phyloP scores from a whole-genome alignment of 2,888 invertebrate species.

The Sthenelais limicola region DNA sequence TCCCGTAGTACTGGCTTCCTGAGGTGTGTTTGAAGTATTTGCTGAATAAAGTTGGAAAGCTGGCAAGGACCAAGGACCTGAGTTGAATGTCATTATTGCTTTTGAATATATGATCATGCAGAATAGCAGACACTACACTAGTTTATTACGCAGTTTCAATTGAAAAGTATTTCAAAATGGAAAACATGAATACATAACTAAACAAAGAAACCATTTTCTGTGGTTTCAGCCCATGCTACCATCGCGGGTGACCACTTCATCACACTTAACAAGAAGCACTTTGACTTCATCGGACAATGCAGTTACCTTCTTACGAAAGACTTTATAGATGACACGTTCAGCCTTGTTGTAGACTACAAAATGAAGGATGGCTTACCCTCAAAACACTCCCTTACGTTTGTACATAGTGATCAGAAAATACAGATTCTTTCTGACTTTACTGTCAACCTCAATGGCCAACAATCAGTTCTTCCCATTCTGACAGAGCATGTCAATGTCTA shows the following conservation, averaged over 20 bases:
- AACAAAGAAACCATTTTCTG: background rate
- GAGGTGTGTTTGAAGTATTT: no score
- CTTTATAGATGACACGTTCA: constrained; percentile 86
- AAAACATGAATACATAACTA: no score
- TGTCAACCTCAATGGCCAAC: constrained; percentile 69
- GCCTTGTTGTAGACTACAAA: constrained; percentile 82
- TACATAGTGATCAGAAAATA: constrained; percentile 60
- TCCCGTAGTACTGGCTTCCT: no score
- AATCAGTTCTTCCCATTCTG: constrained; percentile 80
- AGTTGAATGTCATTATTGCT: no score
- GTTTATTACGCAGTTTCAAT: no score
- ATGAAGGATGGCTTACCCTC: constrained; percentile 51
- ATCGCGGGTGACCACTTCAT: constrained; percentile 86
- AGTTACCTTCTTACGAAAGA: constrained; percentile 88
- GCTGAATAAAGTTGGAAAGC: no score
- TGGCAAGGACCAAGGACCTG: no score
- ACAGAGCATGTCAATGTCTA: constrained; percentile 69
- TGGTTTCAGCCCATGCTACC: constrained; percentile 82
- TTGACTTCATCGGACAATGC: constrained; percentile 82
- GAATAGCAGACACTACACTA: no score
- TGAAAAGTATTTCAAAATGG: no score
- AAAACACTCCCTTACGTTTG: constrained; percentile 62
- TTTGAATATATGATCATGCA: no score
- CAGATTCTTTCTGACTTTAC: constrained; percentile 56
- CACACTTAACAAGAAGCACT: constrained; percentile 88